phyloP scores from a whole-genome alignment of 2,797 vertebrate species.

The Onychomys leucogaster region DNA sequence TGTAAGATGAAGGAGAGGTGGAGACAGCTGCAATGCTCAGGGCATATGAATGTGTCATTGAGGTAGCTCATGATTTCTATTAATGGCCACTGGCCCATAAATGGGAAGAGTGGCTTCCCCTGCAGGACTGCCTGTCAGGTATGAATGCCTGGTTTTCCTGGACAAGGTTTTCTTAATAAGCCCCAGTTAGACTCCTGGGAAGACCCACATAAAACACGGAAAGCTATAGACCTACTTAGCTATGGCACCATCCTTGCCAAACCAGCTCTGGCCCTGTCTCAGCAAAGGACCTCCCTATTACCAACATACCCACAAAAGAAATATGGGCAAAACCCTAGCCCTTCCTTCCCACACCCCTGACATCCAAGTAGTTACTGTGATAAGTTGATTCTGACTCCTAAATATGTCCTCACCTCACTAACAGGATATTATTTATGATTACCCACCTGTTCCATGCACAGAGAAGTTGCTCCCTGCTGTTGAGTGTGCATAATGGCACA shows the following conservation, averaged over 20 bases:
- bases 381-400: background rate
- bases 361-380: background rate
- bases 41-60: fast-evolving
- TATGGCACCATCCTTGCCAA: background rate
- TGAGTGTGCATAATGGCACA: fast-evolving
- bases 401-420: background rate
- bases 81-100: background rate
- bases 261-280: background rate
- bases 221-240: fast-evolving
- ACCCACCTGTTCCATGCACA: background rate
- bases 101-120: background rate
- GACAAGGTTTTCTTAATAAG: background rate
- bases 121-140: background rate
- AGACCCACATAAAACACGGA: fast-evolving
- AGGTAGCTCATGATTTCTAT: background rate
- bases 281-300: background rate
- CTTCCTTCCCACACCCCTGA: background rate
- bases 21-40: background rate
- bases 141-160: background rate
- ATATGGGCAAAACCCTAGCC: fast-evolving
- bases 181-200: background rate
- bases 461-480: background rate
- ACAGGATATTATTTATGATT: background rate
- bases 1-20: background rate
- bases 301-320: background rate